Evolutionary conservation across 2,113 vertebrate genomes (phyloP).

Genomic region (Proterorhinus semilunaris): DNA sequence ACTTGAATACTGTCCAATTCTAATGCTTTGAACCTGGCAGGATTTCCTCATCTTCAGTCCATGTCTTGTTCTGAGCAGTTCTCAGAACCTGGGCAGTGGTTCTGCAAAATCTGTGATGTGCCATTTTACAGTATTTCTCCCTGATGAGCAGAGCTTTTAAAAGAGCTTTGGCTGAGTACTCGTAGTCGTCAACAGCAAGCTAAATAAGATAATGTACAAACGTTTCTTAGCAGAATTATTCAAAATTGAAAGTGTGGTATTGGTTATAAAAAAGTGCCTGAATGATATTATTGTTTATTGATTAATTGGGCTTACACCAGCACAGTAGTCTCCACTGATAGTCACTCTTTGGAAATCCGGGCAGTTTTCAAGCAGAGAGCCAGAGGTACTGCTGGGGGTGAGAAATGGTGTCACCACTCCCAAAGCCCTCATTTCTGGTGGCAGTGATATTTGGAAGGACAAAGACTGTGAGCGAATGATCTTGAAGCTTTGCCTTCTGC

Average conservation of each 20-base stretch:
- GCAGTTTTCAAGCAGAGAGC: conserved; percentile 59
- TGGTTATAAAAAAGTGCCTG: background rate
- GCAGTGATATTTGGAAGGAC: conserved; percentile 83
- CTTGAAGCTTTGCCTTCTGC: conserved; percentile 93
- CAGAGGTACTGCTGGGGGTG: conserved; percentile 76
- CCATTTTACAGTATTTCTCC: conserved; percentile 91
- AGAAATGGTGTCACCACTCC: conserved; percentile 63
- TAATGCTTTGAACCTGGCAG: conserved; percentile 79
- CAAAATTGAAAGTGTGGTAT: background rate
- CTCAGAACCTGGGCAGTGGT: conserved; percentile 87
- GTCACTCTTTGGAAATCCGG: conserved; percentile 96
- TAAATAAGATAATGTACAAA: conserved; percentile 39
- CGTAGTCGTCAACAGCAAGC: conserved; percentile 95
- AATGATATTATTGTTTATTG: background rate
- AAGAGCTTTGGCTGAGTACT: conserved; percentile 88
- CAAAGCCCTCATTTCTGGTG: conserved; percentile 74
- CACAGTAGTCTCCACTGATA: conserved; percentile 95
- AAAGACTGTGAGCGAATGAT: conserved; percentile 93
- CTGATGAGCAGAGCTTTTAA: conserved; percentile 89
- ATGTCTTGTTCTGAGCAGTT: conserved; percentile 71
- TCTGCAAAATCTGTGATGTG: conserved; percentile 89
- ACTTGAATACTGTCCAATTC: background rate
- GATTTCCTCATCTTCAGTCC: conserved; percentile 84
- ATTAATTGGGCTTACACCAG: conserved; percentile 82
- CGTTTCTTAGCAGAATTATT: background rate